phyloP scores from a whole-genome alignment of 2,113 vertebrate species.

The Poeciliopsis turrubarensis region DNA sequence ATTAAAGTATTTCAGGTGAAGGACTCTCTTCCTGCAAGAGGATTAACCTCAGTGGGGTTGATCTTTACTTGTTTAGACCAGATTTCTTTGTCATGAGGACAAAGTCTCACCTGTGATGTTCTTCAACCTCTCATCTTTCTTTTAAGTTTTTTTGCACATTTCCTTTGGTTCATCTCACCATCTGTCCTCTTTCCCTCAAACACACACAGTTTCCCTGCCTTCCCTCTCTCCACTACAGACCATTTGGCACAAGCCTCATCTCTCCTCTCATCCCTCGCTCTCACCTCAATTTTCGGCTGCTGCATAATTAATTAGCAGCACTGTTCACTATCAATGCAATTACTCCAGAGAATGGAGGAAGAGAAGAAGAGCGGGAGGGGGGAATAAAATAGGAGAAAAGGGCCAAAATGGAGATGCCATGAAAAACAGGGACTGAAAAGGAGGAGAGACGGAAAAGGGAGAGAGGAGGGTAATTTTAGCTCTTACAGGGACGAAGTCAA shows the following conservation, averaged over 20 bases:
- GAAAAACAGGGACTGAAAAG: conserved; percentile 60
- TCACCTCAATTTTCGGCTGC: conserved; percentile 82
- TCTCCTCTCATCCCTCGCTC: conserved; percentile 72
- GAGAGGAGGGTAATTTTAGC: conserved; percentile 45
- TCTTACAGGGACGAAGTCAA: conserved; percentile 58
- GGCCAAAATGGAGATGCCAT: conserved; percentile 69
- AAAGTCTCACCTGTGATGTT: conserved; percentile 45
- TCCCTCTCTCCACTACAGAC: conserved; percentile 55
- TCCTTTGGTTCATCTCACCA: conserved; percentile 66
- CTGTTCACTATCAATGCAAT: conserved; percentile 82
- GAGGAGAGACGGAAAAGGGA: conserved; percentile 23
- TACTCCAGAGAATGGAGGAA: conserved; percentile 75
- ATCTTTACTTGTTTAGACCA: conserved; percentile 44
- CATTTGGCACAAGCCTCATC: conserved; percentile 70
- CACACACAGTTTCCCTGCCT: conserved; percentile 22
- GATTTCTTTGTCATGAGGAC: conserved; percentile 56
- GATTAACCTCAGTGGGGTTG: conserved; percentile 41
- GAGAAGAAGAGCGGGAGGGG: conserved; percentile 19
- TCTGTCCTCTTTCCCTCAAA: conserved; percentile 35
- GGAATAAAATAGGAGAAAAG: conserved; percentile 50
- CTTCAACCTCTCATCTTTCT: conserved; percentile 55
- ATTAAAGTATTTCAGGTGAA: not conserved
- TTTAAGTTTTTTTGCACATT: conserved; percentile 39
- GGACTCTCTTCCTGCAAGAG: conserved; percentile 32
- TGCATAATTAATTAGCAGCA: conserved; percentile 85